Conservation (phyloP, 2,797 vertebrate genomes). For the Anguilla anguilla region DNA sequence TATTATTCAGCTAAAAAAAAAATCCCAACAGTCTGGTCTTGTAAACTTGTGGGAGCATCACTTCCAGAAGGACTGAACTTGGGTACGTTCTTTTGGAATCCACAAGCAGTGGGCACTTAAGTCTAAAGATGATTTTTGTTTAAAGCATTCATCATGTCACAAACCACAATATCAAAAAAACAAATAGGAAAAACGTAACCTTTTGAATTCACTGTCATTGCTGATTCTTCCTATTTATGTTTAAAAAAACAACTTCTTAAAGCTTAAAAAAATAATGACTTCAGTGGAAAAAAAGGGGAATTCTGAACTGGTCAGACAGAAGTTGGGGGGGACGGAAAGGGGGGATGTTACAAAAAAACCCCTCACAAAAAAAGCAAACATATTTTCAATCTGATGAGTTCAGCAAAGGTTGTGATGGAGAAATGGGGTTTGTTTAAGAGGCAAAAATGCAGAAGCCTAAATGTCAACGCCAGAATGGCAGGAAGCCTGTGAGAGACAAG, state of each 20-base stretch:
- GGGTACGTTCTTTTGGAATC: no score
- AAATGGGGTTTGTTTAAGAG: constrained; percentile 46
- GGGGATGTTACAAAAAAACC: not conserved
- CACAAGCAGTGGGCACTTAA: no score
- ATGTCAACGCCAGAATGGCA: constrained; percentile 79
- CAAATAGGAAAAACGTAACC: not conserved
- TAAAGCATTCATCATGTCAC: no score
- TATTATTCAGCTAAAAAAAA: no score
- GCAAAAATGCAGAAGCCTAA: constrained; percentile 60
- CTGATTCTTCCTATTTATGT: not conserved
- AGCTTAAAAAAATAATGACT: not conserved
- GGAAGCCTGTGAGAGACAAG: constrained; percentile 80
- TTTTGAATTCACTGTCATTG: not conserved
- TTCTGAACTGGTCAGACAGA: not conserved
- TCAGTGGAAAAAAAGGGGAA: not conserved
- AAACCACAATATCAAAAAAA: not conserved
- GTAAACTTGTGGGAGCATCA: no score
- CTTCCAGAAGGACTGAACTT: no score
- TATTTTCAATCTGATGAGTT: constrained; percentile 29
- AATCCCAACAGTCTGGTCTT: no score
- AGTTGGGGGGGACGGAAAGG: not conserved
- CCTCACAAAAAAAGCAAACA: not conserved
- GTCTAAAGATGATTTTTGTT: no score
- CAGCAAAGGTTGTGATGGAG: constrained; percentile 22
- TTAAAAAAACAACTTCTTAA: not conserved